Evolutionary conservation across 1,140 invertebrate genomes (phyloP), one percentile per base, ranked within the genome.

Genomic region (Augochlora pura): DNA sequence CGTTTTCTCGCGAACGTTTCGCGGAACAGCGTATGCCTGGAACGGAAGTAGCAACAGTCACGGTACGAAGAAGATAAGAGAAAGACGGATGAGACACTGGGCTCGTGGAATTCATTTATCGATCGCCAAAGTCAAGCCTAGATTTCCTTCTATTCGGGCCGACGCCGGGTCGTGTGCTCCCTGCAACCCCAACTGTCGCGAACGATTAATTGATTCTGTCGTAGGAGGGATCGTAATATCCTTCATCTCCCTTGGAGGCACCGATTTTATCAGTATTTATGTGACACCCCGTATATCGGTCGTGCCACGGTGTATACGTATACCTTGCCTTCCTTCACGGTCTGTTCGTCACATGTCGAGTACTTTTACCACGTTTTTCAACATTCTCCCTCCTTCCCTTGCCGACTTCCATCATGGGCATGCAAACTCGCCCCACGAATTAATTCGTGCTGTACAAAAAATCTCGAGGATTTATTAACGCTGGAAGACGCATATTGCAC

Each of bases 311-410:
- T 77, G 67, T 65, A 63, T 65, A 70, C 77, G 72, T 86, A 32
- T 32, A 85, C 86, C 86, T 87, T 83, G 83, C 84, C 86, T 88
- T 84, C 85, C 87, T 88, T 88, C 87, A 88, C 86, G 87, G 83
- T 88, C 86, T 88, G 87, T 86, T 88, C 86, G 87, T 88, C 87
- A 88, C 86, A 86, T 88, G 87, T 87, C 83, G 86, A 84, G 81
- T 86, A 88, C 86, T 88, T 88, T 88, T 88, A 88, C 87, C 87
- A 70, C 81, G 81, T 81, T 85, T 86, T 86, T 82, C 80, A 87
- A 72, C 85, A 82, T 87, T 86, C 82, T 86, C 66, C 75, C 66
- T 81, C 77, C 70, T 77, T 82, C 49, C 80, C 60, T 65, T 81
- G 27, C 74, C 65, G 67, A 63, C 70, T 71, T 77, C 46, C 66